These are phyloP conservation scores for Lasius platythorax DNA, from an alignment of 2,888 invertebrate species.

Conservation along the genomic window DNA sequence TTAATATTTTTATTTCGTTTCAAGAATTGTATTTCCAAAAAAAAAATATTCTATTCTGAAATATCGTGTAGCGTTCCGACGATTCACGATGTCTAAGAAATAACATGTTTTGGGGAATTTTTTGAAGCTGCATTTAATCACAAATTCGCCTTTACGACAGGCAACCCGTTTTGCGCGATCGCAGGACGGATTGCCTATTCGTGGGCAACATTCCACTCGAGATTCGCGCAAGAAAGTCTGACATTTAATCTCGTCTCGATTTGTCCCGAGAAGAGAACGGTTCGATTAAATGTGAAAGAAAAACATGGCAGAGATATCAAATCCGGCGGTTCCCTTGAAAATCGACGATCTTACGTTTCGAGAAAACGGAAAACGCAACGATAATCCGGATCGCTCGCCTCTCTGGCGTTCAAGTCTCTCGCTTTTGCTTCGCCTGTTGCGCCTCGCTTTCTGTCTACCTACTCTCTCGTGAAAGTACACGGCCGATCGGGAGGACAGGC, in stretches of 20 bases:
- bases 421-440: constrained; percentile 8
- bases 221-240: not conserved
- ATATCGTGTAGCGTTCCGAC: not conserved
- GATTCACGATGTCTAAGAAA: too few relatives aligned
- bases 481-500: constrained; percentile 39
- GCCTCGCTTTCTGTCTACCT: constrained; percentile 60
- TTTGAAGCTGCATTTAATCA: not conserved
- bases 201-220: not conserved
- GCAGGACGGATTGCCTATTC: not conserved
- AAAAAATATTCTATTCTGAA: not conserved
- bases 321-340: not conserved
- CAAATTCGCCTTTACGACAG: not conserved
- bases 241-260: not conserved
- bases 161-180: not conserved
- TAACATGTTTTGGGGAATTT: too few relatives aligned
- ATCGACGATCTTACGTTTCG: not conserved
- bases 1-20: not conserved
- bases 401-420: constrained; percentile 32
- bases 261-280: not conserved
- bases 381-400: not conserved
- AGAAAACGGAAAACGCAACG: not conserved
- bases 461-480: constrained; percentile 72
- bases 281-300: not conserved
- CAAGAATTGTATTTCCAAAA: not conserved
- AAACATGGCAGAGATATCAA: not conserved